Evolutionary conservation across 2,113 vertebrate genomes (phyloP), one percentile per base, ranked within the genome.

Genomic region (Bos javanicus): DNA sequence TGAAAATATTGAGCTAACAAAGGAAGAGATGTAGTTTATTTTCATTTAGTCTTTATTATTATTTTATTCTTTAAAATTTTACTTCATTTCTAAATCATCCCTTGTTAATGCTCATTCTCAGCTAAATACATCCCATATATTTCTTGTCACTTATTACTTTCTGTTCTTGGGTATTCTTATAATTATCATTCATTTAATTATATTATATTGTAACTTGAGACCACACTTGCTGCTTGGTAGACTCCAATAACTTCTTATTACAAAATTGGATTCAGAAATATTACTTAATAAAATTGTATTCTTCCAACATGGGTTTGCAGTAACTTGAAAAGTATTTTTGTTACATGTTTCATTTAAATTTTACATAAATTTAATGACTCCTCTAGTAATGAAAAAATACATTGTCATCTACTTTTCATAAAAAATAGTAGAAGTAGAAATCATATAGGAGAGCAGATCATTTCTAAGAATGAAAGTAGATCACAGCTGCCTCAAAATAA

Each of bases 271-370:
- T 8, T 93, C 48, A 85, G 5, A 90, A 92, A 88, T 81, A 52
- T 36, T 93, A 62, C 85, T 64, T 71, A 78, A 67, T 33, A 25
- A 21, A 85, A 83, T 92, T 93, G 43, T 71, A 43, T 80, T 74
- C 43, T 23, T 52, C 59, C 30, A 85, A 36, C 15, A 21, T 74
- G 23, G 12, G 8, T 80, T 88, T 92, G 3, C 26, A 74, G 15
- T 76, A 94, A 81, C 8, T 90, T 12, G 21, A 76, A 90, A 60
- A 19, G 1, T 82, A 10, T 26, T 78, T 97, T 95, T 95, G 15
- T 84, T 97, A 52, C 6, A 57, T 80, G 2, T 93, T 95, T 94
- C 14, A 62, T 64, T 96, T 92, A 54, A 88, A 81, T 74, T 90
- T 64, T 84, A 21, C 64, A 21, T 67, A 67, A 67, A n/a, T n/a